Percentiles rank a stretch among this genome's conserved stretches.
phyloP scores from a whole-genome alignment of 2,797 vertebrate genomes.

The Cuniculus paca region DNA sequence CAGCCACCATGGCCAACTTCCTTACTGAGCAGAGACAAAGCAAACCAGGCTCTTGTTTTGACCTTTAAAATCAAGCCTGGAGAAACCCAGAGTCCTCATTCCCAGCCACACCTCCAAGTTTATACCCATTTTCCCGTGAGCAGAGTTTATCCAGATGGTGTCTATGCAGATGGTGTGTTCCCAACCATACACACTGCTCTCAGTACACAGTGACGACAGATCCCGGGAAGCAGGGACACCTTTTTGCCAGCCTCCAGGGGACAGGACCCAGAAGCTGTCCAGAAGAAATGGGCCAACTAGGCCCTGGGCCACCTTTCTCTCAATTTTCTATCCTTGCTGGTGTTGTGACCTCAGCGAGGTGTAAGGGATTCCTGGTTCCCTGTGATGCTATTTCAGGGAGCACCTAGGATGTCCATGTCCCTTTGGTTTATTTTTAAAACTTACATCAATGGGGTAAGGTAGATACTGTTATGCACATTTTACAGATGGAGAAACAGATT shows the following conservation, averaged over 20 bases:
- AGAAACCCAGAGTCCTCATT: background rate
- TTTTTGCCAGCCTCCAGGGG: background rate
- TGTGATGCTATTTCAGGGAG: background rate
- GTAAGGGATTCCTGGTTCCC: background rate
- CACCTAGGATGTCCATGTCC: accelerated
- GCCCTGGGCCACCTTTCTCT: background rate
- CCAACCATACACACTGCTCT: too few relatives aligned
- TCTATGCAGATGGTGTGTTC: background rate
- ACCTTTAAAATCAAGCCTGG: constrained; percentile 50
- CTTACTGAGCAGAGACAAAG: background rate
- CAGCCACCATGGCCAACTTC: background rate
- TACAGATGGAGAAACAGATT: background rate
- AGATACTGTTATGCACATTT: background rate
- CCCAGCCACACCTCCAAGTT: background rate
- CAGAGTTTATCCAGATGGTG: background rate
- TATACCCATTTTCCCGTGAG: background rate
- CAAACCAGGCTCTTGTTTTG: background rate
- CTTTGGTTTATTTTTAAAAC: background rate
- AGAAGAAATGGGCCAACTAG: background rate
- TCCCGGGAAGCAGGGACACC: background rate
- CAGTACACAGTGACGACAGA: accelerated
- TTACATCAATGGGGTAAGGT: background rate
- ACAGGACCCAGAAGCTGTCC: background rate
- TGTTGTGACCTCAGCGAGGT: background rate
- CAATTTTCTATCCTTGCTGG: background rate